Percentiles rank a stretch among this genome's conserved stretches.
These are phyloP conservation scores for Rapana venosa DNA, from an alignment of 2,888 invertebrate genomes.

Conservation along the genomic window DNA sequence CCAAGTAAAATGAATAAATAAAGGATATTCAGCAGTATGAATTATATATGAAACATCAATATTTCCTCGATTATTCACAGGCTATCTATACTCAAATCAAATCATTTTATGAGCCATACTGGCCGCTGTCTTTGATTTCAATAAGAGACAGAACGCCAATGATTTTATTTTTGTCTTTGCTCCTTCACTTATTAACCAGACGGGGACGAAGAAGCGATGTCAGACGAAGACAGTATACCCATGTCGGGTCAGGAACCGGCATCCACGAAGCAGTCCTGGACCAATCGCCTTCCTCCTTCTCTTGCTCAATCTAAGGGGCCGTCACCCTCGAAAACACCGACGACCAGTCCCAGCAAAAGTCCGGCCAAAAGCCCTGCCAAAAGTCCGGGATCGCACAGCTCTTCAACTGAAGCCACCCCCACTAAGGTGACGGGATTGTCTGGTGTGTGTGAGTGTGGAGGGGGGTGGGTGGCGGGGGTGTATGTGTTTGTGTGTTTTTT, in stretches of 20 bases:
- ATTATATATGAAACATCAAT: too few species aligned
- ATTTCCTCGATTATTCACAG: too few species aligned
- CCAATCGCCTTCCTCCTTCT: conserved; percentile 68
- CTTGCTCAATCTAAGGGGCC: conserved; percentile 53
- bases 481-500: background rate
- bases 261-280: conserved; percentile 63
- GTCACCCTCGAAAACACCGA: conserved; percentile 49
- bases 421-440: background rate
- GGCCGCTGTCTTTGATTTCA: too few species aligned
- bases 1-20: too few species aligned
- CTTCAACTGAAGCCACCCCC: conserved; percentile 52
- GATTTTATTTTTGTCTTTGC: too few species aligned
- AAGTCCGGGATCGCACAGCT: conserved; percentile 53
- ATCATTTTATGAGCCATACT: too few species aligned
- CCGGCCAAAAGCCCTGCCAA: conserved; percentile 58
- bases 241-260: conserved; percentile 49
- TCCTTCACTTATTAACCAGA: conserved; percentile 17
- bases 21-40: too few species aligned
- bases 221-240: conserved; percentile 55
- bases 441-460: background rate
- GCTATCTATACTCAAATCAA: too few species aligned
- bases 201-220: conserved; percentile 44
- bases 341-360: conserved; percentile 36
- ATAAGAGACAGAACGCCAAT: too few species aligned
- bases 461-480: background rate